phyloP scores from a whole-genome alignment of 53 echinoderm and acorn worm species.

The Echinometra lucunter region DNA sequence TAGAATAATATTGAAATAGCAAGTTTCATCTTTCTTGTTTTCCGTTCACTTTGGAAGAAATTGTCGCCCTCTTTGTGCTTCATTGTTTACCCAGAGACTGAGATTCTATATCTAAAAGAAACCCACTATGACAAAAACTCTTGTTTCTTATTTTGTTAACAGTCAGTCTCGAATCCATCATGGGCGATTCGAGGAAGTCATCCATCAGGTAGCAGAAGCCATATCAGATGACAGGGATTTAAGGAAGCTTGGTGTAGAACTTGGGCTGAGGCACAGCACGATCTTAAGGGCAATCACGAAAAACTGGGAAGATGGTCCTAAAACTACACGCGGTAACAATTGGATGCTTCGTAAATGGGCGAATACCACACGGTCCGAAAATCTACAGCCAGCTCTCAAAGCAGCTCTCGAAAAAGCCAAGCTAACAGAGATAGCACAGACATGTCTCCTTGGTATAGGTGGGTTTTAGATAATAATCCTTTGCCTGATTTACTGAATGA shows the following conservation, averaged over 20 bases:
- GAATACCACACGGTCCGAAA: background rate
- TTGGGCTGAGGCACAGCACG: background rate
- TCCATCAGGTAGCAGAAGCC: background rate
- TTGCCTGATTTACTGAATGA: too few relatives aligned
- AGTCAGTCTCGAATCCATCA: background rate
- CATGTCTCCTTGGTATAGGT: background rate
- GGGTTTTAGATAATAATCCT: too few relatives aligned
- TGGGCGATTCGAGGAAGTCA: background rate
- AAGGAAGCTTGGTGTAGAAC: background rate
- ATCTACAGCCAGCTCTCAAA: background rate
- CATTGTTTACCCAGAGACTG: too few relatives aligned
- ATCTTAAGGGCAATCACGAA: background rate
- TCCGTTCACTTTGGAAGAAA: too few relatives aligned
- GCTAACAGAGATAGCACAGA: background rate
- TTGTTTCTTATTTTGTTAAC: background rate
- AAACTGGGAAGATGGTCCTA: background rate
- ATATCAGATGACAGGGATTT: background rate
- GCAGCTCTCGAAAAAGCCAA: background rate
- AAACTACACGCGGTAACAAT: background rate
- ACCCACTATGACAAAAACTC: too few relatives aligned
- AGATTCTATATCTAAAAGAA: too few relatives aligned
- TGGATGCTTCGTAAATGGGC: background rate
- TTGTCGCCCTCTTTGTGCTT: too few relatives aligned
- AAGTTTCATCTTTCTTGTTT: too few relatives aligned
- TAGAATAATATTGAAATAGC: too few relatives aligned